Evolutionary conservation across 1,140 invertebrate genomes (phyloP).

Genomic region (Anagrus nilaparvatae): DNA sequence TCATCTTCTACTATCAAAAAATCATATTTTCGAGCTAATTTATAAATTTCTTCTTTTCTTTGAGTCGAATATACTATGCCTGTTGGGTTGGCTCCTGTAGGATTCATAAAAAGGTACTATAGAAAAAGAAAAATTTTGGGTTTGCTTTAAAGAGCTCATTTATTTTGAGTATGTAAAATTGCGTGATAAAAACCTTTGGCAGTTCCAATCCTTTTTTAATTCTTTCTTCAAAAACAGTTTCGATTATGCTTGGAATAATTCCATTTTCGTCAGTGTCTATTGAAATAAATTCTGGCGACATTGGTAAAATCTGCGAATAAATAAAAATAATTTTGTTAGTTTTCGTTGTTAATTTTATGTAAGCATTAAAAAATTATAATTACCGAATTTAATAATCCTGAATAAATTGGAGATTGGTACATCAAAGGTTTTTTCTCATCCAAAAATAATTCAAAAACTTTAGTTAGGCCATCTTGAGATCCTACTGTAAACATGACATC

Average conservation of each 20-base stretch:
- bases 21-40: slow-evolving; percentile 48
- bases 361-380: too few relatives aligned
- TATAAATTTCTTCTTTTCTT: slow-evolving; percentile 46
- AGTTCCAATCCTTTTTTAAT: slow-evolving; percentile 16
- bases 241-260: slow-evolving; percentile 29
- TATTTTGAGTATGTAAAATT: slow-evolving; percentile 1
- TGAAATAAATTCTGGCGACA: slow-evolving; percentile 26
- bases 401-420: slow-evolving; percentile 54
- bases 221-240: slow-evolving; percentile 24
- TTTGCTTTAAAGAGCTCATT: neutral
- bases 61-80: slow-evolving; percentile 41
- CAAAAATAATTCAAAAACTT: slow-evolving; percentile 55
- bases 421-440: slow-evolving; percentile 55
- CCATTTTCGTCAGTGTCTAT: slow-evolving; percentile 35
- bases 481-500: slow-evolving; percentile 57
- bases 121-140: slow-evolving; percentile 6
- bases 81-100: slow-evolving; percentile 52
- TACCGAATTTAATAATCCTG: slow-evolving; percentile 43
- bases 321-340: slow-evolving; percentile 4
- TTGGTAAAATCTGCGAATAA: slow-evolving; percentile 25
- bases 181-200: slow-evolving; percentile 31
- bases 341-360: too few relatives aligned
- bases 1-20: slow-evolving; percentile 57
- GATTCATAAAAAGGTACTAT: slow-evolving; percentile 50
- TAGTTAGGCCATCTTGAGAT: slow-evolving; percentile 63